Conservation (phyloP, 30 jellyfish, hydroid and myxozoan genomes). For the Turritopsis dohrnii region DNA sequence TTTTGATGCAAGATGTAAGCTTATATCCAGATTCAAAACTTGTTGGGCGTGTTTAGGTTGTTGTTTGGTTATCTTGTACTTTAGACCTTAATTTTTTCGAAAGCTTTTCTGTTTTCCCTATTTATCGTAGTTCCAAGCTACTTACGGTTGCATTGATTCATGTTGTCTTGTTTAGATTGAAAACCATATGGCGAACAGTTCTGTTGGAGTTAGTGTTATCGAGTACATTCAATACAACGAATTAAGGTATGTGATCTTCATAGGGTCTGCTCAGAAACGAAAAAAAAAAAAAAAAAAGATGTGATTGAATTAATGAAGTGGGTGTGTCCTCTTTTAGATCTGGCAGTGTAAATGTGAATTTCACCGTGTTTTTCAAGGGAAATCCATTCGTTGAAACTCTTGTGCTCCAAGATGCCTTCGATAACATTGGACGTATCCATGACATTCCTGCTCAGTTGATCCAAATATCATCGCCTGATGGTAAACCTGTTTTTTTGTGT, state of each 20-base stretch:
- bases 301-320: neutral
- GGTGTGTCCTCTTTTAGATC: neutral
- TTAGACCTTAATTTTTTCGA: too few relatives aligned
- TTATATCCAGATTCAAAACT: neutral
- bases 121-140: too few relatives aligned
- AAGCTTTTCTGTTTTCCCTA: too few relatives aligned
- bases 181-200: neutral
- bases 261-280: too few relatives aligned
- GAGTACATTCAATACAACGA: neutral
- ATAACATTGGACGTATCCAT: neutral
- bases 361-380: neutral
- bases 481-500: neutral
- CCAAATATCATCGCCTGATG: neutral
- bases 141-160: neutral
- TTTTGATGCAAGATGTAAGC: neutral
- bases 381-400: slow-evolving; percentile 9
- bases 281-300: neutral
- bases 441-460: neutral
- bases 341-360: slow-evolving; percentile 9
- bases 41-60: too few relatives aligned
- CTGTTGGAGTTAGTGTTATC: slow-evolving; percentile 1
- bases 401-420: neutral
- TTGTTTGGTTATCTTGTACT: too few relatives aligned
- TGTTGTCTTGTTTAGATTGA: neutral
- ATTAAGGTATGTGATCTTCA: neutral